Percentiles rank a stretch among this genome's conserved stretches.
Evolutionary conservation across 2,113 vertebrate species (phyloP).

Genomic region (Pholis gunnellus): DNA sequence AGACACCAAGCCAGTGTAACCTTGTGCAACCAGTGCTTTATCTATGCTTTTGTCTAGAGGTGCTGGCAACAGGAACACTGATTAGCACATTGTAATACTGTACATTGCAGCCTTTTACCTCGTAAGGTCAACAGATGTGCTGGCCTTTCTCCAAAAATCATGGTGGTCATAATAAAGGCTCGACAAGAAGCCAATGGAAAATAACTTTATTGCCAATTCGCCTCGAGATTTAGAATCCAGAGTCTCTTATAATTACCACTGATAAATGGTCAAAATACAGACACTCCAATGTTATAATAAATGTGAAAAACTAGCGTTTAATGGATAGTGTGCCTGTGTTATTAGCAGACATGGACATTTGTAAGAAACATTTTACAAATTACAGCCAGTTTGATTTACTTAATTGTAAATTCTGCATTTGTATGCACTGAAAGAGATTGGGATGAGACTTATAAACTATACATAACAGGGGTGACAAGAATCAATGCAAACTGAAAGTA

Average conservation of each 20-base stretch:
- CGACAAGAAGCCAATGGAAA: background rate
- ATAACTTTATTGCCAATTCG: background rate
- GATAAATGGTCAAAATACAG: slow-evolving; percentile 3
- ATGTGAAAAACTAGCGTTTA: background rate
- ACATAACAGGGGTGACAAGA: background rate
- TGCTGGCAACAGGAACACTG: background rate
- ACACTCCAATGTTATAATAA: background rate
- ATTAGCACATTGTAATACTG: slow-evolving; percentile 4
- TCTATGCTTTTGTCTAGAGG: background rate
- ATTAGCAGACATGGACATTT: background rate
- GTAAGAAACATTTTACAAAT: background rate
- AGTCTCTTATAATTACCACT: background rate
- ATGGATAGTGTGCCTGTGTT: background rate
- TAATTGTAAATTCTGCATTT: background rate
- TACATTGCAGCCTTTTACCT: background rate
- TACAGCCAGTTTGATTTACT: background rate
- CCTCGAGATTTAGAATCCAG: background rate
- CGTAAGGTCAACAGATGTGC: background rate
- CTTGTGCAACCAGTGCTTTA: slow-evolving; percentile 9
- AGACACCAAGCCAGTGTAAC: slow-evolving; percentile 11
- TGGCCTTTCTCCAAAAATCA: background rate
- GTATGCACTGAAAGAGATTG: background rate
- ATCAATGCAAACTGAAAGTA: background rate
- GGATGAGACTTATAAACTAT: background rate
- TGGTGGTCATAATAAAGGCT: background rate